Evolutionary conservation across 1,140 invertebrate genomes (phyloP).

Genomic region (Formica selysi): DNA sequence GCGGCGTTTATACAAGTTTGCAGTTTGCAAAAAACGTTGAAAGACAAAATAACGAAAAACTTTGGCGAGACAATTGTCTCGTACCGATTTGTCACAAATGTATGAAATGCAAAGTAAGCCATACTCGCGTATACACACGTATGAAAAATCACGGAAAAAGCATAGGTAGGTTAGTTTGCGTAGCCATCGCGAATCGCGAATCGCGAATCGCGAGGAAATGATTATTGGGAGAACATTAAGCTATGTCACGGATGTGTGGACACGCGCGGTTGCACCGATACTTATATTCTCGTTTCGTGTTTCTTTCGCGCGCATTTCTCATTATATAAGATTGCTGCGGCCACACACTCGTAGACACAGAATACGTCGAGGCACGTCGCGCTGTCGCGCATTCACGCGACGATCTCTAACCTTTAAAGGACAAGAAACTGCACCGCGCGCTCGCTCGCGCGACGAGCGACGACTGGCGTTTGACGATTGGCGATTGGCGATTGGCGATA

Average conservation of each 20-base stretch:
- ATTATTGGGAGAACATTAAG: background rate
- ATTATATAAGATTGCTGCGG: constrained; percentile 67
- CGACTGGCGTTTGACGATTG: too few relatives aligned
- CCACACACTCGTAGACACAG: background rate
- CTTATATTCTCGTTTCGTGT: background rate
- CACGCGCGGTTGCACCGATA: background rate
- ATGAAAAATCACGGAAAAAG: too few relatives aligned
- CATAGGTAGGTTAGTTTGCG: too few relatives aligned
- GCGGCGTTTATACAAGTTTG: background rate
- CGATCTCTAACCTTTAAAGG: constrained; percentile 73
- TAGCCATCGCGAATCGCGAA: too few relatives aligned
- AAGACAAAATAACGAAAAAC: background rate
- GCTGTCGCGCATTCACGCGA: constrained; percentile 37
- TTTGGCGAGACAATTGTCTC: background rate
- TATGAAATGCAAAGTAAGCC: background rate
- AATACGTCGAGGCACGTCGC: background rate
- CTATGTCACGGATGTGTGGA: background rate
- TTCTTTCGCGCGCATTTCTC: constrained; percentile 61
- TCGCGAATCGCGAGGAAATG: background rate
- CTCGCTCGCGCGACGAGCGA: too few relatives aligned
- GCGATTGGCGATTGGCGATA: background rate
- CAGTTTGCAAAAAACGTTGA: background rate
- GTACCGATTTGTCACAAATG: background rate
- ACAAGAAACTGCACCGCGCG: constrained; percentile 63
- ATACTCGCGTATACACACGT: background rate